Base-by-base conservation (phyloP, 2,888 invertebrate genomes). In the Hesperia comma region DNA sequence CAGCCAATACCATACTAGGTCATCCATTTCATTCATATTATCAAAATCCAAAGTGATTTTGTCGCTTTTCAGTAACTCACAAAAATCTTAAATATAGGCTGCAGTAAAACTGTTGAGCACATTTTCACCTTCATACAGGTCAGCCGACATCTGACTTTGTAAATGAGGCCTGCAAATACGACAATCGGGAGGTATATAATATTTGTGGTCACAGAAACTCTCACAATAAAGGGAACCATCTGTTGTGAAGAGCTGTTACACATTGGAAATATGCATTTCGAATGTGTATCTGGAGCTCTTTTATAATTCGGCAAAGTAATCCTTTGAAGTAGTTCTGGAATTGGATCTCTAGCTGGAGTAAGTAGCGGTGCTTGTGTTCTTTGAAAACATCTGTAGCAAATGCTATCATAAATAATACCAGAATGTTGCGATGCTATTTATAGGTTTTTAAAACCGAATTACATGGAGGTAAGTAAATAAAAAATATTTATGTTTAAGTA, bases 1-100 rank as follows among this genome's bases (percentile, higher is more conserved):
- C 33, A 70, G 33, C 67, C 62, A 69, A 67, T 70, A 72, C 61
- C 61, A 66, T 14, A 64, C 62, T 26, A 71, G 15, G 61, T 64
- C 6, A 40, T 68, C 61, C 67, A 70, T 70, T 6, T 6, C 32
- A 14, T 70, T 61, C 37, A 68, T 63, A 58, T 70, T 61, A 19
- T 67, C 12, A 55, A 68, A 70, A 68, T 70, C 64, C 21, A 71
- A 46, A 12, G 32, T 51, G 37, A 32, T 60, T 10, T 63, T 68
- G 19, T 68, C 68, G 63, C 55, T 67, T 60, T 71, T 71, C 46
- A 70, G 40, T 41, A 69, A 46, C 10, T 61, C 63, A 69, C 55
- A 64, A 61, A 71, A 68, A 15, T 70, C 71, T 69, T 71, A 68
- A 40, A 71, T 68, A 17, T 69, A 56, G n/a, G 26, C 51, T 2